These are phyloP conservation scores for Haemorhous mexicanus DNA, from an alignment of 2,113 vertebrate genomes.

Conservation along the genomic window DNA sequence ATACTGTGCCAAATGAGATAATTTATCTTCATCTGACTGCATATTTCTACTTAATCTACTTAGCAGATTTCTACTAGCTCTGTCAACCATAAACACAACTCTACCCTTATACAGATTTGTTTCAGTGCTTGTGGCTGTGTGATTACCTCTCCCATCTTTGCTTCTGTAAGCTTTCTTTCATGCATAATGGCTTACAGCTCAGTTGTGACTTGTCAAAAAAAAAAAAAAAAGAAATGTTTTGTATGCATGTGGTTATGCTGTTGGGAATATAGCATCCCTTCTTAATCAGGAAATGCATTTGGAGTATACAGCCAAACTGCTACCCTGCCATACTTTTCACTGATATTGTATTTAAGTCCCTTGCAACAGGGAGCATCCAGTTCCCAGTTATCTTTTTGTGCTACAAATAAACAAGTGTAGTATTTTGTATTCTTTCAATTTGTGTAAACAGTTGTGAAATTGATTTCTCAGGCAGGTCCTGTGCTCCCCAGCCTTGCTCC, in stretches of 20 bases:
- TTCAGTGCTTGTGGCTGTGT: background rate
- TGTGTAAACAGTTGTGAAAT: background rate
- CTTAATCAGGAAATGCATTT: background rate
- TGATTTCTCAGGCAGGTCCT: background rate
- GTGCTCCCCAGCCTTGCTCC: background rate
- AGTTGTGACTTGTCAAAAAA: background rate
- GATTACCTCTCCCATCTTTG: conserved; percentile 11
- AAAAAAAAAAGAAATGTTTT: background rate
- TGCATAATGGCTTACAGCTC: conserved; percentile 3
- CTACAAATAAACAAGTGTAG: background rate
- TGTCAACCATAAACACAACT: background rate
- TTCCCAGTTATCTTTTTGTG: background rate
- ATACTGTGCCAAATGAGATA: background rate
- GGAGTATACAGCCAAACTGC: background rate
- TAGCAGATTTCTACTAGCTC: background rate
- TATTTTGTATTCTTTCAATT: background rate
- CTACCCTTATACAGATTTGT: background rate
- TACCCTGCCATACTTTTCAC: background rate
- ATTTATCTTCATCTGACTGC: conserved; percentile 29
- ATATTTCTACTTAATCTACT: conserved; percentile 40
- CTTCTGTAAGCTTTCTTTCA: conserved; percentile 8
- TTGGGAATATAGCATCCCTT: background rate
- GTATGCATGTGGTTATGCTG: background rate
- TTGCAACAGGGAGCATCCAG: background rate
- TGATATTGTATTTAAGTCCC: background rate